These are phyloP conservation scores for Platerodrilus igneus DNA, from an alignment of 2,888 invertebrate species.

Conservation along the genomic window DNA sequence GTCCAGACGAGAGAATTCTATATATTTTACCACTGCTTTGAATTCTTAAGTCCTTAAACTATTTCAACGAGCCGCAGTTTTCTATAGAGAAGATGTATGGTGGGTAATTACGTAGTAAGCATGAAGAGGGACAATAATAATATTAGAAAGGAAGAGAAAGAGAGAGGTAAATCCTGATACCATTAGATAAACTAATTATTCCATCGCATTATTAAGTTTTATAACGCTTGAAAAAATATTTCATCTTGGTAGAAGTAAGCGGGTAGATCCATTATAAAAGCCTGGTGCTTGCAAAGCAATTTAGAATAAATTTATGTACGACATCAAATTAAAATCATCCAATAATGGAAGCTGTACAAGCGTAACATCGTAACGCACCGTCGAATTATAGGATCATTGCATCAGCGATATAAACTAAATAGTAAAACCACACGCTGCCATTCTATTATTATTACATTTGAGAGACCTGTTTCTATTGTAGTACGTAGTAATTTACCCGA, in stretches of 20 bases:
- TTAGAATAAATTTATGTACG: slow-evolving; percentile 20
- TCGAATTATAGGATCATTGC: slow-evolving; percentile 23
- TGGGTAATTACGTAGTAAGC: too few relatives aligned
- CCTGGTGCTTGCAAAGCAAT: slow-evolving; percentile 14
- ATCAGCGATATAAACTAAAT: slow-evolving; percentile 24
- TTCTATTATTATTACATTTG: slow-evolving; percentile 24
- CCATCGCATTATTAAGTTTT: too few relatives aligned
- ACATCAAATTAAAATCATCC: slow-evolving; percentile 23
- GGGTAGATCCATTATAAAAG: slow-evolving; percentile 6
- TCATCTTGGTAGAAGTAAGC: slow-evolving; percentile 1
- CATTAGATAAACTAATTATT: slow-evolving; percentile 7
- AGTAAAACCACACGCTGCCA: slow-evolving; percentile 25
- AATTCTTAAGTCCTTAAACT: too few relatives aligned
- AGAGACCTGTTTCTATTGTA: slow-evolving; percentile 21
- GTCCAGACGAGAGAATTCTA: too few relatives aligned
- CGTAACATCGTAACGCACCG: slow-evolving; percentile 25
- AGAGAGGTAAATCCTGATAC: slow-evolving; percentile 2
- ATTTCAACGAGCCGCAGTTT: too few relatives aligned
- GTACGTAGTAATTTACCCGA: slow-evolving; percentile 22
- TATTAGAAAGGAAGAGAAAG: too few relatives aligned
- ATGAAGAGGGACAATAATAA: too few relatives aligned
- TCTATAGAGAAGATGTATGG: too few relatives aligned
- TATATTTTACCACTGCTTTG: too few relatives aligned
- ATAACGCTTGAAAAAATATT: too few relatives aligned
- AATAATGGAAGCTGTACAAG: slow-evolving; percentile 21